phyloP scores from a whole-genome alignment of 1,140 invertebrate genomes.

The Hypothenemus hampei region DNA sequence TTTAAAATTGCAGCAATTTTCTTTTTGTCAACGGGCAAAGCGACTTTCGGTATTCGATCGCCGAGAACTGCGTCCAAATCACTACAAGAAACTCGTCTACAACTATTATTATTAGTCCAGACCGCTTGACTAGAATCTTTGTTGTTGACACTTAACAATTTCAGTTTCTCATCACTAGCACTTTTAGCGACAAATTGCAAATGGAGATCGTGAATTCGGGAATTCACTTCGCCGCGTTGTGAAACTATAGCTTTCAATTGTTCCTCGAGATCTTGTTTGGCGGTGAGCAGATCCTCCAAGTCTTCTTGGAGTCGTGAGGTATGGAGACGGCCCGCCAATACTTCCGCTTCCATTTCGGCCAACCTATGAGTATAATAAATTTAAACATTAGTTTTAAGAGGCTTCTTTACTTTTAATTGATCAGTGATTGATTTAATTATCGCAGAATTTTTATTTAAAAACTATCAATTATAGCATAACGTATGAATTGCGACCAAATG shows the following conservation, averaged over 20 bases:
- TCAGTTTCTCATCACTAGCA: conserved; percentile 26
- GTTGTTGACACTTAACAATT: conserved; percentile 5
- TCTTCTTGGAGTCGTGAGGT: conserved; percentile 59
- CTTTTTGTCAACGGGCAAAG: conserved; percentile 56
- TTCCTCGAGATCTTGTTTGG: conserved; percentile 60
- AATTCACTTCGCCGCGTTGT: conserved; percentile 48
- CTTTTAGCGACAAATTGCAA: conserved; percentile 45
- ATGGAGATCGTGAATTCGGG: conserved; percentile 47
- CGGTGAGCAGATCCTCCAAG: conserved; percentile 53
- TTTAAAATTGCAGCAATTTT: conserved; percentile 77
- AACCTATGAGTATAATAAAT: conserved; percentile 4
- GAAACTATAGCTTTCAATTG: conserved; percentile 54
- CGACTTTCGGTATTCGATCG: conserved; percentile 52
- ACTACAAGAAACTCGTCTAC: conserved; percentile 24
- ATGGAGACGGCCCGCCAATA: conserved; percentile 57
- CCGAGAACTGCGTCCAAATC: conserved; percentile 46
- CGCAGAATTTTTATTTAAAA: too few relatives aligned
- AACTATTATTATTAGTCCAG: conserved; percentile 30
- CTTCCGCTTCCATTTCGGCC: conserved; percentile 47
- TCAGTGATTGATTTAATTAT: too few relatives aligned
- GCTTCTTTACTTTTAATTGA: too few relatives aligned
- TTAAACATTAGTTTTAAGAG: too few relatives aligned
- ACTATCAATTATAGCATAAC: too few relatives aligned
- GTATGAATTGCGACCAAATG: too few relatives aligned
- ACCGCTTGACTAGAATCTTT: conserved; percentile 36